These are phyloP conservation scores for Anneissia japonica DNA, from an alignment of 35 echinoderm and acorn worm genomes.

Conservation along the genomic window DNA sequence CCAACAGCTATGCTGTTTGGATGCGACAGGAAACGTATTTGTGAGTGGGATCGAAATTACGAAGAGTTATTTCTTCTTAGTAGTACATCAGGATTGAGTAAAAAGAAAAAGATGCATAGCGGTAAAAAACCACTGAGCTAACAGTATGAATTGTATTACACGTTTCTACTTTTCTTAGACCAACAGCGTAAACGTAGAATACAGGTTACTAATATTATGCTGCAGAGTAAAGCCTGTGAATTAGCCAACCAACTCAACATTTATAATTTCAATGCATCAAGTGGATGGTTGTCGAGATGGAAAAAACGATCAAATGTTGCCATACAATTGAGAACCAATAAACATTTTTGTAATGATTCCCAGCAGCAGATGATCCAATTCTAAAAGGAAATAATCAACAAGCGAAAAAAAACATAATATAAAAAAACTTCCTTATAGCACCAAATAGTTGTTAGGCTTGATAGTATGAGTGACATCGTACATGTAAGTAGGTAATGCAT, in stretches of 20 bases:
- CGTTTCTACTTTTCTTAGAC: neutral
- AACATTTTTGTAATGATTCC: neutral
- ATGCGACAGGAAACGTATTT: constrained; percentile 12
- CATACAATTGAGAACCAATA: neutral
- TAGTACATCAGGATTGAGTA: neutral
- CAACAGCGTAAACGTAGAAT: neutral
- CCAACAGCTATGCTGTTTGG: neutral
- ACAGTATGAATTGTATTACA: neutral
- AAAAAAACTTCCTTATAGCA: neutral
- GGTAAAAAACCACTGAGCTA: neutral
- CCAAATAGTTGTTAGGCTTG: neutral
- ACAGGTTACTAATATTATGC: neutral
- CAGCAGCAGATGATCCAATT: neutral
- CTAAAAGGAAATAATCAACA: neutral
- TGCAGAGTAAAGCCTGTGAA: neutral
- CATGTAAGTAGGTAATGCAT: too few species aligned
- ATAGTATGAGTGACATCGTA: too few species aligned
- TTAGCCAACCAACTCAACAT: neutral
- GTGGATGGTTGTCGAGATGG: neutral
- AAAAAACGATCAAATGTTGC: neutral
- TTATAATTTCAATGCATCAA: neutral
- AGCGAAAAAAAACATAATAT: neutral
- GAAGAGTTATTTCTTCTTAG: neutral
- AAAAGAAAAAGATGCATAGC: constrained; percentile 15
- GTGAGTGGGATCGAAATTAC: constrained; percentile 11